Percentiles rank a stretch among this genome's conserved stretches.
Evolutionary conservation across 1,140 invertebrate species (phyloP).

Genomic region (Brachionus sp.): DNA sequence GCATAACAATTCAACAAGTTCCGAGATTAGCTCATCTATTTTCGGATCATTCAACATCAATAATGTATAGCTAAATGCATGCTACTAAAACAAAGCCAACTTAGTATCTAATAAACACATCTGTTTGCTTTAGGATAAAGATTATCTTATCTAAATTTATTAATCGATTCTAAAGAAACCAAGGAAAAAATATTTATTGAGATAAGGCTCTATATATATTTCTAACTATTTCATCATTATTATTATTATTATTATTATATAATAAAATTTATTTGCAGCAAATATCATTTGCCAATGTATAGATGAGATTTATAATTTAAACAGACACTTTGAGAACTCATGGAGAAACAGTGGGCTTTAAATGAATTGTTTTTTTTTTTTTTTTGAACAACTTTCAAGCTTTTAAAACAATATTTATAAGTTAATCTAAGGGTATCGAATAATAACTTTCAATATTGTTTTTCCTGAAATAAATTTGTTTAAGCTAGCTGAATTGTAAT

Average conservation of each 20-base stretch:
- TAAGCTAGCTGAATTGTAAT: conserved; percentile 11
- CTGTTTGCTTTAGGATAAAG: conserved; percentile 30
- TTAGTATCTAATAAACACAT: conserved; percentile 36
- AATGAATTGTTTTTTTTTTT: neutral
- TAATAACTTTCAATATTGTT: neutral
- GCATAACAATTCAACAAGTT: conserved; percentile 2
- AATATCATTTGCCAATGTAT: conserved; percentile 1
- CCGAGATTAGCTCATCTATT: neutral
- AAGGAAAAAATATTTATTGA: neutral
- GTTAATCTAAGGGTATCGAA: conserved; percentile 13
- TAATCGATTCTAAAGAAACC: conserved; percentile 1
- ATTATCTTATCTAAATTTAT: conserved; percentile 31
- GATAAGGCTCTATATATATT: conserved; percentile 15
- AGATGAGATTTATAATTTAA: neutral
- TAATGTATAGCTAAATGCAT: neutral
- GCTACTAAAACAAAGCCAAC: neutral
- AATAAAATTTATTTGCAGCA: conserved; percentile 32
- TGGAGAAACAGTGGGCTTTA: conserved; percentile 22
- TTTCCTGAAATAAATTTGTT: neutral
- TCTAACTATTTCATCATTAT: neutral
- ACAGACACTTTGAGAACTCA: conserved; percentile 17
- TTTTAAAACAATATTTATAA: conserved; percentile 21
- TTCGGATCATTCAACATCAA: conserved; percentile 1
- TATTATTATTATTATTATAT: conserved; percentile 2
- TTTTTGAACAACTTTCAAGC: neutral